Conservation (phyloP, 2,113 vertebrate species). For the mouse (Mus musculus) region DNA sequence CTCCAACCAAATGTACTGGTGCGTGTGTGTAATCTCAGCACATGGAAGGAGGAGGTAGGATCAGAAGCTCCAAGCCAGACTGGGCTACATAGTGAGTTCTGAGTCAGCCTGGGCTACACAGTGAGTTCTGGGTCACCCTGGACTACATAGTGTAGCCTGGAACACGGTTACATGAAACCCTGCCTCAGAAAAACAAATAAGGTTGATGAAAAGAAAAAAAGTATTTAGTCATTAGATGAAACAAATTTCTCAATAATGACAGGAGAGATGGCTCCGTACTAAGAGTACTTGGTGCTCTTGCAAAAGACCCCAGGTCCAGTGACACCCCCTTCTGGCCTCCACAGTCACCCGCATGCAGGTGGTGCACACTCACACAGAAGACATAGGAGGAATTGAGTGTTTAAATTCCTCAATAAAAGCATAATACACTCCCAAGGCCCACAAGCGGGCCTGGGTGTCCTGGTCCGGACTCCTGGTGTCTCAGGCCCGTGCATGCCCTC, state of each 20-base stretch:
- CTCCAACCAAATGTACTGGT: too few species aligned
- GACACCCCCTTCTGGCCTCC: neutral
- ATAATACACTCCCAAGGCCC: neutral
- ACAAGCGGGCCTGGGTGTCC: neutral
- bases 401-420: neutral
- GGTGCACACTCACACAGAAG: neutral
- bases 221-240: neutral
- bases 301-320: neutral
- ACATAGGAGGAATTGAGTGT: neutral
- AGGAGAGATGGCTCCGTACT: neutral
- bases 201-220: neutral
- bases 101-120: neutral
- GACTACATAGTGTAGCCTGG: neutral
- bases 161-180: neutral
- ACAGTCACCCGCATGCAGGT: rapidly evolving
- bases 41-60: neutral
- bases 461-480: neutral
- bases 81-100: too few species aligned
- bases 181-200: neutral
- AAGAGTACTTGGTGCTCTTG: neutral
- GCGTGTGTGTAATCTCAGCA: neutral
- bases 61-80: neutral
- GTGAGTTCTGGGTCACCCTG: neutral
- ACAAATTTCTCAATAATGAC: neutral
- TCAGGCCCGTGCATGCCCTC: neutral